Percentiles rank a stretch among this genome's conserved stretches.
phyloP scores from a whole-genome alignment of 2,888 invertebrate genomes.

The Cosmia trapezina region DNA sequence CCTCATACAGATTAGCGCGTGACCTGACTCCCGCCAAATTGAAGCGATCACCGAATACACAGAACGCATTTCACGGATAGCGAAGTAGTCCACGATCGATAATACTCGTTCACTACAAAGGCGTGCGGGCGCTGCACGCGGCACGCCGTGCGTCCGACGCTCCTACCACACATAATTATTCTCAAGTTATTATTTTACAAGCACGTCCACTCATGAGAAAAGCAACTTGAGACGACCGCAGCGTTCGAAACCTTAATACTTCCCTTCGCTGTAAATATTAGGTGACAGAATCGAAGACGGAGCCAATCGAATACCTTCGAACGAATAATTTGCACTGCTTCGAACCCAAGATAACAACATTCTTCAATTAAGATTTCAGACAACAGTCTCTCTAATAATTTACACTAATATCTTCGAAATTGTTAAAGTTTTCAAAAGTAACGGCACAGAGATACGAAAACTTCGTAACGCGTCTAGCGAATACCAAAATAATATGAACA shows the following conservation, averaged over 20 bases:
- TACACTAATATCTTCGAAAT: slow-evolving; percentile 29
- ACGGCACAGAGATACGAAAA: slow-evolving; percentile 72
- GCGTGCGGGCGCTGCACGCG: slow-evolving; percentile 80
- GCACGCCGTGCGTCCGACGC: slow-evolving; percentile 81
- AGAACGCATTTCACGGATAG: slow-evolving; percentile 82
- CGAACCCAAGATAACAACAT: slow-evolving; percentile 58
- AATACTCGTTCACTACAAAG: slow-evolving; percentile 82
- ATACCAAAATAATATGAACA: slow-evolving; percentile 89
- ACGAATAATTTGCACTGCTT: slow-evolving; percentile 80
- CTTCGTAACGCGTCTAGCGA: slow-evolving; percentile 85
- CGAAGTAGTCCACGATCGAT: slow-evolving; percentile 86
- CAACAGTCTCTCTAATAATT: slow-evolving; percentile 37
- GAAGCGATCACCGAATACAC: slow-evolving; percentile 83
- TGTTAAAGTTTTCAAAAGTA: slow-evolving; percentile 67
- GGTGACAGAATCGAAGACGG: slow-evolving; percentile 86
- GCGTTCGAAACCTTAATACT: slow-evolving; percentile 90
- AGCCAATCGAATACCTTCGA: slow-evolving; percentile 79
- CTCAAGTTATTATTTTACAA: slow-evolving; percentile 90
- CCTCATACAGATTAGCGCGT: slow-evolving; percentile 75
- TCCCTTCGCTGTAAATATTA: slow-evolving; percentile 90
- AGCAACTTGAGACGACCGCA: slow-evolving; percentile 90
- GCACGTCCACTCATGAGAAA: slow-evolving; percentile 90
- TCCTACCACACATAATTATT: slow-evolving; percentile 87
- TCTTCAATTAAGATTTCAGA: slow-evolving; percentile 47
- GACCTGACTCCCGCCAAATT: slow-evolving; percentile 84